Evolutionary conservation across 2,888 invertebrate species (phyloP), one percentile per base, ranked within the genome.

Genomic region (Augiades crinisus): DNA sequence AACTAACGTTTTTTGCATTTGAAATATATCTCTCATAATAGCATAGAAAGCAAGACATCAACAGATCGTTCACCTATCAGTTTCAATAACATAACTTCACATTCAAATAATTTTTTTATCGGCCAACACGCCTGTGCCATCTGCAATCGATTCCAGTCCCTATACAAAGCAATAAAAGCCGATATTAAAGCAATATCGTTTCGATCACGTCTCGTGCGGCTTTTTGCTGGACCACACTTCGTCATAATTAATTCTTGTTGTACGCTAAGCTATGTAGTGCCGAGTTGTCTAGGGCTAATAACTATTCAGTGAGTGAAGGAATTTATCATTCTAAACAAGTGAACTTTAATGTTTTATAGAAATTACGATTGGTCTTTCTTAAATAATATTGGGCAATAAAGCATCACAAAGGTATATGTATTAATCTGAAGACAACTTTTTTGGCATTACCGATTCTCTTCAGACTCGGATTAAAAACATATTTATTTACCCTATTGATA

Each of bases 161-260:
- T 13, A 45, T 6, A 16, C 6, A 13, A 13, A 16, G 51, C 51
- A 51, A 51, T 51, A 44, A 51, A 37, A 34, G 22, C 3, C 31
- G 51, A 44, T 51, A 61, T 64, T 65, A 64, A 73, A 62, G 67
- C 67, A 75, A 76, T 76, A 76, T 67, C 62, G 60, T 41, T 45
- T 49, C 51, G 66, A 67, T 70, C 76, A 76, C 76, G 76, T 73
- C 61, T 47, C 53, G 60, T 46, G 56, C 62, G 52, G 60, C 64
- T 65, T 68, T 68, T 65, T 64, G 63, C 60, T 47, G 51, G 53
- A 37, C 54, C 47, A 56, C 52, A 54, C 53, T 51, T 59, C 46
- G 47, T 60, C 59, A 65, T 71, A 74, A 75, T 75, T 73, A 75
- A 70, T 71, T 65, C 56, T 53, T 16, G 21, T 50, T 58, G 56